A percentile compares a stretch with the other conserved stretches of the same genome.
phyloP scores from a whole-genome alignment of 2,113 vertebrate species.

The Syngnathoides biaculeatus region DNA sequence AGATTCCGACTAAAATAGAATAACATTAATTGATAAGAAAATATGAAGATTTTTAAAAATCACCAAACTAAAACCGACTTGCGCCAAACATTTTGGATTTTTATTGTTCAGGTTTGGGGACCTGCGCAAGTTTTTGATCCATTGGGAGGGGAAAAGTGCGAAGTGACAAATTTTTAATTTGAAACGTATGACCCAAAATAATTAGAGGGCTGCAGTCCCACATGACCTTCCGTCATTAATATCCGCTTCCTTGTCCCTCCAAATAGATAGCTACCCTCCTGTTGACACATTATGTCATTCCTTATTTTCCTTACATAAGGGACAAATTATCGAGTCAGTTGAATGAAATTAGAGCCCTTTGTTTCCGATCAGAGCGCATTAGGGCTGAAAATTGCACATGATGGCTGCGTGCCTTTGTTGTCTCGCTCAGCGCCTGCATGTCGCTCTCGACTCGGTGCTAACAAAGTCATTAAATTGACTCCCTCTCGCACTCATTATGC shows the following conservation, averaged over 20 bases:
- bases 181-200: conserved; percentile 56
- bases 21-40: too few relatives aligned
- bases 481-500: conserved; percentile 80
- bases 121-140: too few relatives aligned
- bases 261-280: conserved; percentile 64
- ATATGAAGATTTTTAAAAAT: too few relatives aligned
- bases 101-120: too few relatives aligned
- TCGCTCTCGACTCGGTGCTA: conserved; percentile 77
- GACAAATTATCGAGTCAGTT: conserved; percentile 78
- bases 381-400: conserved; percentile 78
- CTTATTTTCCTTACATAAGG: conserved; percentile 78
- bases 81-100: too few relatives aligned
- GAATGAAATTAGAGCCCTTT: conserved; percentile 79
- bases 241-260: conserved; percentile 23
- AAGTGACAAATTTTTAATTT: conserved; percentile 48
- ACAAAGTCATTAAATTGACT: conserved; percentile 86
- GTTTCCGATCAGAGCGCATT: conserved; percentile 79
- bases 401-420: conserved; percentile 77
- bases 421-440: conserved; percentile 77
- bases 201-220: conserved; percentile 61
- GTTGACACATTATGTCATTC: conserved; percentile 77
- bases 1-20: too few relatives aligned
- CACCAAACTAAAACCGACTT: too few relatives aligned
- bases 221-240: conserved; percentile 45
- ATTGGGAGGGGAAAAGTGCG: background rate